Base-by-base conservation (phyloP, 2,797 vertebrate genomes). In the Rhabdophis nuchalis region DNA sequence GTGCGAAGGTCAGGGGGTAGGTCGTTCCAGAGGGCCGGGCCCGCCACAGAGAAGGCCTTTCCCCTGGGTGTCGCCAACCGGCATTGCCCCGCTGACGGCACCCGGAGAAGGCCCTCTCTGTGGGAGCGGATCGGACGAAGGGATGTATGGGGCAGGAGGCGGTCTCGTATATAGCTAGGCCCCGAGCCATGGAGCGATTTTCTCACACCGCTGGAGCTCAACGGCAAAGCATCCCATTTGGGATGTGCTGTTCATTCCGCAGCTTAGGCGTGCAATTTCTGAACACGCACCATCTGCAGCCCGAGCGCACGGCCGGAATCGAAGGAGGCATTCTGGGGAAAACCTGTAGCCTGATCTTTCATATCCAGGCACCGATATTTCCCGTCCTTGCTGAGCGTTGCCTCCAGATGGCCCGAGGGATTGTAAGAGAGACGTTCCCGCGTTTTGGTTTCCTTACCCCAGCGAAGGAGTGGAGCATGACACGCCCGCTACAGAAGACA, bases 371-470 rank as follows among this genome's bases (percentile, higher is more conserved):
- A n/a, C n/a, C 61, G 52, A 52, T 68, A 68, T 68, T 64, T 29
- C 61, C 29, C 61, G 61, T n/a, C 12, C 4, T n/a, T 32, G 64
- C 13, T 68, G n/a, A 68, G n/a, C 6, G 1, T 36, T 36, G 32
- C 68, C 92, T 93, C 90, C 93, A 93, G 94, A 90, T 91, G 93
- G 93, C 91, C 93, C 64, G 68, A 64, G 88, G 93, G 29, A n/a
- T 91, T 95, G 92, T 95, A 95, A 2, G 0, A 46, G 89, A 93
- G 91, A 92, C 68, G 77, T 90, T 94, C 94, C 86, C 91, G 86
- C 95, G 90, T 90, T 95, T 95, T 92, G 93, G 92, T 95, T 96
- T 95, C 94, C 88, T 95, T 95, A 94, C 94, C 93, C 94, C 93
- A 95, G 90, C 61, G 91, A 95, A 96, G 86, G 88, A 93, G 10